These are phyloP conservation scores for Etheostoma spectabile DNA, from an alignment of 2,113 vertebrate genomes.

Conservation along the genomic window DNA sequence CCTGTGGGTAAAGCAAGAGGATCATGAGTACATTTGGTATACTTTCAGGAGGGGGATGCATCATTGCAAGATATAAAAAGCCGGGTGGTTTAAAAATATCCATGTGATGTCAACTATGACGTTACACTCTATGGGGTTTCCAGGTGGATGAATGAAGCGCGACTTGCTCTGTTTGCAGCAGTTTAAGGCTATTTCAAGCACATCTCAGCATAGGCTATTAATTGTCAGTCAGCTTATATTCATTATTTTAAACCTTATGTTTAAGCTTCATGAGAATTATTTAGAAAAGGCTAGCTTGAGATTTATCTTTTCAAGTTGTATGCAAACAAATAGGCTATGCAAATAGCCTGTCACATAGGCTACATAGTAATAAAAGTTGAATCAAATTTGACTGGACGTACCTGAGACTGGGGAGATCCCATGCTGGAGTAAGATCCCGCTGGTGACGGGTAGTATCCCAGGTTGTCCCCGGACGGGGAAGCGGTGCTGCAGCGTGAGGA, in stretches of 20 bases:
- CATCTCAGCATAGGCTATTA: not conserved
- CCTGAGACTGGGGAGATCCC: constrained; percentile 91
- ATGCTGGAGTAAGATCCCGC: constrained; percentile 92
- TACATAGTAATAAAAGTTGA: not conserved
- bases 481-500: constrained; percentile 97
- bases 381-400: constrained; percentile 71
- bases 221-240: not conserved
- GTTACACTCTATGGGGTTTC: constrained; percentile 90
- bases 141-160: constrained; percentile 77
- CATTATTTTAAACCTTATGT: not conserved
- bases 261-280: not conserved
- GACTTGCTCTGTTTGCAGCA: constrained; percentile 38
- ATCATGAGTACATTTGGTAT: constrained; percentile 49
- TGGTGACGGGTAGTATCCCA: constrained; percentile 89
- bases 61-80: constrained; percentile 64
- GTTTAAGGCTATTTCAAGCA: constrained; percentile 25
- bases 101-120: constrained; percentile 90
- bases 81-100: constrained; percentile 88
- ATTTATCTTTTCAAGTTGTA: not conserved
- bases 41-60: constrained; percentile 34
- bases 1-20: constrained; percentile 80
- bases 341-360: not conserved
- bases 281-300: not conserved
- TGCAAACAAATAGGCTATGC: not conserved
- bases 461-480: constrained; percentile 90